Evolutionary conservation across 1,140 invertebrate genomes (phyloP).

Genomic region (Leucophenga varia): DNA sequence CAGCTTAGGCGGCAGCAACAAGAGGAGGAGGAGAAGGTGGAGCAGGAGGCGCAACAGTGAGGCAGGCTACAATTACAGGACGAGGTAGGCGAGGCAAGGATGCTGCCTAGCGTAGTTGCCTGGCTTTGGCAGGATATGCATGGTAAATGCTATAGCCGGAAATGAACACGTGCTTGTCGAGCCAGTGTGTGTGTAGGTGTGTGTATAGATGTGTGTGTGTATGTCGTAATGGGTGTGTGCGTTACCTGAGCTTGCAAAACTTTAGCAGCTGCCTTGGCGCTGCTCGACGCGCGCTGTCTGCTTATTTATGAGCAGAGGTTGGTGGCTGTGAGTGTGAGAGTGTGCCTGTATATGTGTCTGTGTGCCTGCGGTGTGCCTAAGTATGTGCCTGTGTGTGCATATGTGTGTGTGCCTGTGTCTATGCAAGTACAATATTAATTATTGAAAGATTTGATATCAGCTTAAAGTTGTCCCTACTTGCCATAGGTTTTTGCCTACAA

Average conservation of each 20-base stretch:
- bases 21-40: constrained; percentile 1
- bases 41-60: constrained; percentile 5
- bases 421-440: constrained; percentile 40
- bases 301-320: constrained; percentile 38
- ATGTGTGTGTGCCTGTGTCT: constrained; percentile 9
- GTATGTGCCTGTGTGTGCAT: too few relatives aligned
- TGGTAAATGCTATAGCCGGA: constrained; percentile 47
- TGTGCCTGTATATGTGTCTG: constrained; percentile 7
- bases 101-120: constrained; percentile 20
- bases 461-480: constrained; percentile 39
- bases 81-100: constrained; percentile 22
- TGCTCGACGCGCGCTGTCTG: constrained; percentile 17
- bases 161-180: constrained; percentile 39
- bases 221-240: constrained; percentile 11
- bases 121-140: constrained; percentile 39
- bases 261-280: constrained; percentile 29
- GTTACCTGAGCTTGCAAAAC: constrained; percentile 7
- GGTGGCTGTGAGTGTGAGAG: too few relatives aligned
- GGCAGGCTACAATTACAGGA: constrained; percentile 1
- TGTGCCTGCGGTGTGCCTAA: too few relatives aligned
- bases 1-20: constrained; percentile 26
- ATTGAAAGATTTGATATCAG: constrained; percentile 50
- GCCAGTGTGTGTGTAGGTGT: constrained; percentile 7
- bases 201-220: constrained; percentile 15
- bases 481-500: constrained; percentile 21